Percentiles rank a stretch among this genome's conserved stretches.
These are phyloP conservation scores for Julus scanicus DNA, from an alignment of 2,888 invertebrate genomes.

Conservation along the genomic window DNA sequence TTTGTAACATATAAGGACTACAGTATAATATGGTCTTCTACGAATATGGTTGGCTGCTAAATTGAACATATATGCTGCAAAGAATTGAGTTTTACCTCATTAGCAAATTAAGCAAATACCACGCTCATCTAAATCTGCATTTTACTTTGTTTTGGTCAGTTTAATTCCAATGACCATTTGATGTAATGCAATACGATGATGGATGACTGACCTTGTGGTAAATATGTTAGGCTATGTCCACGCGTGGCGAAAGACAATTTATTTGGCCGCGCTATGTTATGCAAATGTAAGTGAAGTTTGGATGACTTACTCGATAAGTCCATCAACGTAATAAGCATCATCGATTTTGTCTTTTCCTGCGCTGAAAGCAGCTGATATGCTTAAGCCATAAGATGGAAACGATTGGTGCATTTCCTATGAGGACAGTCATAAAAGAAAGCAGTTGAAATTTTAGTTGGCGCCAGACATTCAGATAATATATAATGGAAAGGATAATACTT, in stretches of 20 bases:
- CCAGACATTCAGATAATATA: not conserved
- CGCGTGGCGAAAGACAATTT: not conserved
- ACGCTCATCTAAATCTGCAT: not conserved
- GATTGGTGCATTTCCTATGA: conserved; percentile 38
- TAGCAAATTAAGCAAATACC: not conserved
- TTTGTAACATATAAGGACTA: no score
- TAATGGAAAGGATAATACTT: conserved; percentile 10
- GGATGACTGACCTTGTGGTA: not conserved
- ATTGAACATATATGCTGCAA: no score
- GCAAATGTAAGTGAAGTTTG: not conserved
- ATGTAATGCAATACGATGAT: not conserved
- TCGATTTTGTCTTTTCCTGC: conserved; percentile 53
- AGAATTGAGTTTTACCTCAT: no score
- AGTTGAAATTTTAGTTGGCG: not conserved
- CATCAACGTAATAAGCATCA: conserved; percentile 35
- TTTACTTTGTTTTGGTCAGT: not conserved
- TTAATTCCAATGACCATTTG: not conserved
- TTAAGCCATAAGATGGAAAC: conserved; percentile 37
- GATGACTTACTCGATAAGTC: conserved; percentile 27
- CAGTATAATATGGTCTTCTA: no score
- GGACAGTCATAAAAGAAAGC: not conserved
- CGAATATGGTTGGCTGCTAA: no score
- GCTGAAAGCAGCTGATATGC: conserved; percentile 44
- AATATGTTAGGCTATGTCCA: not conserved
- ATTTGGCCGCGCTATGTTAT: not conserved